Base-by-base conservation (phyloP, 2,113 vertebrate genomes). In the Lasiurus cinereus region DNA sequence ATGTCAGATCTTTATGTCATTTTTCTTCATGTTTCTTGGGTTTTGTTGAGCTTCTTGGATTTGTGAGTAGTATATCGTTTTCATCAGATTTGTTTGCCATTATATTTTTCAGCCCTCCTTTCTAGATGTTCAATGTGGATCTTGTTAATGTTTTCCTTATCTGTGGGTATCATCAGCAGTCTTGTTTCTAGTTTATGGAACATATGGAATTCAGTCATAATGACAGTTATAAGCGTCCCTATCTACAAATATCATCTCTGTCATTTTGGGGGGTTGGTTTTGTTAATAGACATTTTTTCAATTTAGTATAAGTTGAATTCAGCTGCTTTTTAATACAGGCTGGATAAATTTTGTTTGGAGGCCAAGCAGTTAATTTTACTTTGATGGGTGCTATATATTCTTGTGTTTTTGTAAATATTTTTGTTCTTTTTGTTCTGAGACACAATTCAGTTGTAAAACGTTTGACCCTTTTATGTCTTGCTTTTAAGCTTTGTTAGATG, bases 331-430 rank as follows among this genome's bases (percentile, higher is more conserved):
- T 70, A 83, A 16, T 88, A 43, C 8, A 12, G 78, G 54, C 72
- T 66, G 56, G 33, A 33, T 64, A 50, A 77, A 72, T 88, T 74
- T 86, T 77, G 21, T 84, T 83, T 78, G 12, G 52, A 59, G 14
- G 22, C 18, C 14, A 69, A 83, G 66, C 13, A 24, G 8, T 93
- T 56, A 67, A 78, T 90, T 90, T 89, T 85, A 73, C 36, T 54
- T 52, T 70, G 31, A 89, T 67, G 43, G 3, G 19, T 82, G 76
- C 56, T 83, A 4, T 93, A 13, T 88, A 74, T 72, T 73, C 90
- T 74, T 73, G 3, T 91, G 39, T 93, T 93, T 36, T 14, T 95
- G 1, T 91, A 88, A 96, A 67, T 93, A 50, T 70, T 72, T 46
- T 73, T 88, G n/a, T 50, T n/a, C 80, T 83, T 90, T 77, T 87